Base-by-base conservation (phyloP, 2,113 vertebrate genomes). In the Megaleporinus macrocephalus region DNA sequence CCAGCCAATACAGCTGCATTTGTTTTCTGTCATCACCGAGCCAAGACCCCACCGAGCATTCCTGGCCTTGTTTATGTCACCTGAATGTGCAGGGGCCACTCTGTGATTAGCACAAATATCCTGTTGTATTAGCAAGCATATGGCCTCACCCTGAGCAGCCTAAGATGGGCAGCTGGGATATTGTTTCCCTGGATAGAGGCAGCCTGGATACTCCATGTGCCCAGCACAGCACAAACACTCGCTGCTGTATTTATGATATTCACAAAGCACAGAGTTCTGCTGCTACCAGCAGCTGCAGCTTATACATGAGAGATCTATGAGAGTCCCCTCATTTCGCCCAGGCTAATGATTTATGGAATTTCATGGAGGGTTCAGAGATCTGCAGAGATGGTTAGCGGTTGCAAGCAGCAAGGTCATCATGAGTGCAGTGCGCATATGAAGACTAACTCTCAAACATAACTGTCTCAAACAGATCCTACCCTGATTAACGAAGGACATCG, bases 181-280 rank as follows among this genome's bases (percentile, higher is more conserved):
- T 65, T 0, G 85, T 89, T 85, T 88, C 86, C 88, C 33, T 84
- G 83, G 79, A 86, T 80, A 77, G 76, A 77, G 27, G 69, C 10
- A 71, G 55, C 71, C 70, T 44, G 72, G 33, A 71, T 71, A 63
- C 86, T 84, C 86, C 73, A 88, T 76, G 73, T 84, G 85, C 78
- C 84, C 36, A 29, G 82, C 72, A 47, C 55, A 41, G 9, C 47
- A 81, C 77, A 57, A 69, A 75, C 47, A 76, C 78, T 65, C 78
- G 70, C 27, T 63, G 16, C 57, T 69, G 36, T 88, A 90, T 92
- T 90, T 86, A 90, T 90, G 87, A 88, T 78, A 83, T 84, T 86
- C 51, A 86, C 83, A 72, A 69, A 83, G 30, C 72, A 20, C 62
- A 1, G 79, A 55, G 86, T 82, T 85, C 72, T 55, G 41, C 80